Evolutionary conservation across 1,140 invertebrate species (phyloP).

Genomic region (Eurosta solidaginis): DNA sequence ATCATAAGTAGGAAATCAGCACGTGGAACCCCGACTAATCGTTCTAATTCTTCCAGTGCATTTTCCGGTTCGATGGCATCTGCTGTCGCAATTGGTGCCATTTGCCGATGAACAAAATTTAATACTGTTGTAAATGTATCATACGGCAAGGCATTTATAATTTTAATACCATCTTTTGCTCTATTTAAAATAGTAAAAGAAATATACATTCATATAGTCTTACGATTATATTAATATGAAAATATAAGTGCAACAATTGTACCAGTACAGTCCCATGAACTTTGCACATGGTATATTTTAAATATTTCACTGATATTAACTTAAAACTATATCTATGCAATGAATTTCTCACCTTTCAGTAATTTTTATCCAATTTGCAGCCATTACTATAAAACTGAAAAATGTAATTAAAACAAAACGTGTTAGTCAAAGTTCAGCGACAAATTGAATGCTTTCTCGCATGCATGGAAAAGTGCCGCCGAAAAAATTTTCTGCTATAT

Average conservation of each 20-base stretch:
- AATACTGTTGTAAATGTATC: slow-evolving; percentile 56
- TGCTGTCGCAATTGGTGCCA: slow-evolving; percentile 43
- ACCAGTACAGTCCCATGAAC: too few species aligned
- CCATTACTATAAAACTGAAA: slow-evolving; percentile 37
- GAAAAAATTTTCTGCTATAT: not conserved
- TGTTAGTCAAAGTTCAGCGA: too few species aligned
- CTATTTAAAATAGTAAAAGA: slow-evolving; percentile 34
- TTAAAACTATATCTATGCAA: not conserved
- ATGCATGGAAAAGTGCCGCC: not conserved
- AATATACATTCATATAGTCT: not conserved
- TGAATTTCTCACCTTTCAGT: slow-evolving; percentile 47
- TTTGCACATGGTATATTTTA: not conserved
- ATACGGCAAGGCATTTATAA: slow-evolving; percentile 55
- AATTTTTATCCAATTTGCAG: slow-evolving; percentile 59
- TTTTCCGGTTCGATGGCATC: slow-evolving; percentile 36
- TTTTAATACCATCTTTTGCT: slow-evolving; percentile 58
- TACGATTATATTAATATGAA: not conserved
- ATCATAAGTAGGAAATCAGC: slow-evolving; percentile 53
- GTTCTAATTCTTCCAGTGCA: slow-evolving; percentile 53
- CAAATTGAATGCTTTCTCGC: not conserved
- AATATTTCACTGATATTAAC: not conserved
- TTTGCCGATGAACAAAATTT: slow-evolving; percentile 57
- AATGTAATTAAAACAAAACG: too few species aligned
- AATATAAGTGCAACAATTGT: too few species aligned
- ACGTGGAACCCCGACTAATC: slow-evolving; percentile 53